Evolutionary conservation across 2,888 invertebrate species (phyloP).

Genomic region (Trichogramma evanescens): DNA sequence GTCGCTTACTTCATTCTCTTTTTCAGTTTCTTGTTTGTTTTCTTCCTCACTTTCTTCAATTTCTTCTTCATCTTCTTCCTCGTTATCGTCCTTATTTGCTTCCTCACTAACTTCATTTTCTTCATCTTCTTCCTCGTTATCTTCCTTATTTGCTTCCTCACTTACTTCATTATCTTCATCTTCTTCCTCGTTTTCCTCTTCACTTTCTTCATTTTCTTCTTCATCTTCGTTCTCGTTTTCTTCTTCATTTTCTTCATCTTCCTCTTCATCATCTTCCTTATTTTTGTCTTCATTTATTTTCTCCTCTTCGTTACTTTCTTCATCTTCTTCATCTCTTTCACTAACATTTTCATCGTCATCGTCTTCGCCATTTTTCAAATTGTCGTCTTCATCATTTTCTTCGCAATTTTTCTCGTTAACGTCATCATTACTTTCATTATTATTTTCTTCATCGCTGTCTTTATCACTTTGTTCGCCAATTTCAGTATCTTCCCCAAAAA

Average conservation of each 20-base stretch:
- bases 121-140: no score
- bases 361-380: not conserved
- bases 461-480: no score
- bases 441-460: no score
- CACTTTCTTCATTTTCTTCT: not conserved
- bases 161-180: no score
- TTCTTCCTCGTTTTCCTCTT: not conserved
- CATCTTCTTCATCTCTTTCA: not conserved
- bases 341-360: constrained; percentile 4
- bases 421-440: no score
- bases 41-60: not conserved
- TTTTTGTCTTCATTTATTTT: constrained; percentile 1
- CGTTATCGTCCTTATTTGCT: not conserved
- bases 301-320: not conserved
- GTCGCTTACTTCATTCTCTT: not conserved
- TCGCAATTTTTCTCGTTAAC: no score
- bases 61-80: constrained; percentile 3
- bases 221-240: not conserved
- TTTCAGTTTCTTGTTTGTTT: not conserved
- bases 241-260: not conserved
- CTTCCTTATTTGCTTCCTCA: not conserved
- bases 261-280: constrained; percentile 1
- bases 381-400: not conserved
- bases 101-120: not conserved
- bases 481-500: no score